Evolutionary conservation across 2,113 vertebrate genomes (phyloP), one percentile per base, ranked within the genome.

Genomic region (Coreoperca whiteheadi): DNA sequence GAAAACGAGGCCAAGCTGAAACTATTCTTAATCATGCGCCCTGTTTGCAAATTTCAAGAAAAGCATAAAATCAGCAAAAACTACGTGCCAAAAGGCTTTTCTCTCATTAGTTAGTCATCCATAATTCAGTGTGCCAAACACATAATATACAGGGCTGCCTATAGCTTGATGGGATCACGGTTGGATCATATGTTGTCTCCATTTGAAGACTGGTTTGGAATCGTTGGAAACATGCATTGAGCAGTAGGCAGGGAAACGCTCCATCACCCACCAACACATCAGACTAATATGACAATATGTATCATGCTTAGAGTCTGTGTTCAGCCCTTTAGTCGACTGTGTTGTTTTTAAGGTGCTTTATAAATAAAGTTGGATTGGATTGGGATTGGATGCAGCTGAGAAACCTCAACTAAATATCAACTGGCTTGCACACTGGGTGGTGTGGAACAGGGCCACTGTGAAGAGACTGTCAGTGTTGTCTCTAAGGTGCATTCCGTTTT

Each of bases 51-150:
- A 48, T 60, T 68, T 68, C 28, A 46, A 53, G 41, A 78, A 60
- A 51, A 25, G 23, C 41, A 46, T 56, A 5, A 77, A 83, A 86
- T 81, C 73, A 78, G 77, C 64, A 57, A 28, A 61, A 83, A 30
- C 23, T 30, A 32, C 1, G 5, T n/a, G 61, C 56, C 78, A 53
- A 54, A 1, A 46, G 82, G 30, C 25, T 72, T 84, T 54, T 21
- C 66, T 37, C 28, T 43, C 41, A 59, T 59, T 59, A 73, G 66
- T 74, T 12, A 51, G 37, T 60, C 48, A 72, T 68, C 30, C 50
- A 73, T 76, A 57, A 85, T 83, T 85, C 23, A 73, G 6, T 18
- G 15, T 30, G 30, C n/a, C 9, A 0, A 34, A 60, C 41, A 50
- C 39, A 70, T 34, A 0, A 59, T 23, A n/a, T 28, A 70, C 39